These are phyloP conservation scores for Buceros bicornis DNA, from an alignment of 2,797 vertebrate genomes.

Conservation along the genomic window DNA sequence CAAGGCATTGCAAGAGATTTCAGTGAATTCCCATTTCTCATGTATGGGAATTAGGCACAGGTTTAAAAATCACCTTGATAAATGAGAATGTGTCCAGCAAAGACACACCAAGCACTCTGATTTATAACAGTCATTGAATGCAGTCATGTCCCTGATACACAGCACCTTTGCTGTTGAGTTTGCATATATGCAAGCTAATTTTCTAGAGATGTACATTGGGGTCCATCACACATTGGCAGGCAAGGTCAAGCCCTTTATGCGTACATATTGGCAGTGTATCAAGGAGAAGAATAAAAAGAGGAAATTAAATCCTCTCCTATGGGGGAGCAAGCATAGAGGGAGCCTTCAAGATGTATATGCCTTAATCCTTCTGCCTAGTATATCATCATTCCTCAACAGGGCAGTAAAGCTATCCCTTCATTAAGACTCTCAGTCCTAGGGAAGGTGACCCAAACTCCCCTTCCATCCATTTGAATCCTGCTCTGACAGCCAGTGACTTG, in stretches of 20 bases:
- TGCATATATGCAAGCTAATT: constrained; percentile 31
- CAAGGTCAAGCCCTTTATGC: not conserved
- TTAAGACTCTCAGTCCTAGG: constrained; percentile 65
- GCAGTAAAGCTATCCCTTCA: constrained; percentile 60
- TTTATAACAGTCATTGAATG: constrained; percentile 47
- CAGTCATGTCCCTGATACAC: constrained; percentile 11
- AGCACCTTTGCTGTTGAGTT: constrained; percentile 6
- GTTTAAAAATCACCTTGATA: constrained; percentile 60
- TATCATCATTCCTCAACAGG: constrained; percentile 44
- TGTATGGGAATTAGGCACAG: not conserved
- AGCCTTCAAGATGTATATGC: constrained; percentile 32
- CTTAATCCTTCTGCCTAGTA: constrained; percentile 48
- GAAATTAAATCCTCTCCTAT: constrained; percentile 35
- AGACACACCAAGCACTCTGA: constrained; percentile 49
- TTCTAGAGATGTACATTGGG: not conserved
- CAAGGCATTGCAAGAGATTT: constrained; percentile 32
- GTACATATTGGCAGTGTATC: not conserved
- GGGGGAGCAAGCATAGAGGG: not conserved
- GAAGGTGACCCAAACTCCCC: constrained; percentile 72
- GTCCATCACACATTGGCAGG: not conserved
- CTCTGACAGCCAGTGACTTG: constrained; percentile 67
- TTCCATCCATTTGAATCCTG: constrained; percentile 74
- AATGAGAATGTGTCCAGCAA: constrained; percentile 33
- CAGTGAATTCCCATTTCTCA: constrained; percentile 35
- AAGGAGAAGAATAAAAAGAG: constrained; percentile 57